Conservation (phyloP, 2,113 vertebrate species). For the Pseudorasbora parva region DNA sequence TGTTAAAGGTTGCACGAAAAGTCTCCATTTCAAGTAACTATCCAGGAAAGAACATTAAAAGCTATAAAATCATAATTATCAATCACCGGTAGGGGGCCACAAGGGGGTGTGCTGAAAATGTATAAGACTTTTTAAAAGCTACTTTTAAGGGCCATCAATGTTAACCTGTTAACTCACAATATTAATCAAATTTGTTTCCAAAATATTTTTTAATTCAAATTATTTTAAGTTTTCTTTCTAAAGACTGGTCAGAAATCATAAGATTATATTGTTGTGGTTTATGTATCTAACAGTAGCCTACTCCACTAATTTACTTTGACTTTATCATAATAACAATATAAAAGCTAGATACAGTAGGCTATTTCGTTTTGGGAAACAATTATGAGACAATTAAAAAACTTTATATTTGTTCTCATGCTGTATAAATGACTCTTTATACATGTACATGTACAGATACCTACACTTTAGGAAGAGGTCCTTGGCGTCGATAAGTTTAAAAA, state of each 20-base stretch:
- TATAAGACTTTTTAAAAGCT: background rate
- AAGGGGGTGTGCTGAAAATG: background rate
- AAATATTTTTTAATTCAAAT: background rate
- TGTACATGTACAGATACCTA: background rate
- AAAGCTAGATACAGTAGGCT: background rate
- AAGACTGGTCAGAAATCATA: background rate
- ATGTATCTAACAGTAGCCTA: background rate
- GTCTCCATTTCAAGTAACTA: background rate
- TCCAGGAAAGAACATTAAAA: background rate
- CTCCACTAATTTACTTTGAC: background rate
- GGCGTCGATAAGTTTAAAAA: background rate
- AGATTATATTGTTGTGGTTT: background rate
- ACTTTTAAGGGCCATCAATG: background rate
- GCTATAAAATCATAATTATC: background rate
- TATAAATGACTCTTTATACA: background rate
- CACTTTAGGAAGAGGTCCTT: background rate
- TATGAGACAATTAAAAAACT: background rate
- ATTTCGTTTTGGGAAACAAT: background rate
- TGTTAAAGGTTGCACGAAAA: background rate
- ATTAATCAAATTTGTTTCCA: background rate
- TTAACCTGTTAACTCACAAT: background rate
- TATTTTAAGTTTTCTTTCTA: background rate
- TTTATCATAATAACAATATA: background rate
- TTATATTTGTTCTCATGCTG: background rate
- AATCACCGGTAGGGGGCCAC: background rate